Evolutionary conservation across 1,140 invertebrate species (phyloP).

Genomic region (Pinna nobilis): DNA sequence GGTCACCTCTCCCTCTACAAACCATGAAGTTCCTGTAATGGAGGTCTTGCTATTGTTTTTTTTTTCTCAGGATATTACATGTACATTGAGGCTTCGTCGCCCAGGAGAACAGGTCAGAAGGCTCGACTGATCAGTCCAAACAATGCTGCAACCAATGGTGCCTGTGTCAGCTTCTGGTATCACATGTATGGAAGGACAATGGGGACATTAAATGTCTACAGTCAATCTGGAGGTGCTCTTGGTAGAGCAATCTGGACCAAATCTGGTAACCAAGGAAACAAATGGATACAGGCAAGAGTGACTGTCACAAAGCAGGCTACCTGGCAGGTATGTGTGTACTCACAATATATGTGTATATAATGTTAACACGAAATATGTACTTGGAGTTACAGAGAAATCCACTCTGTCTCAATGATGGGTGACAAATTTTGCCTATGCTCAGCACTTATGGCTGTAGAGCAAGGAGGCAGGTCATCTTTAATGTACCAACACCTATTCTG

Average conservation of each 20-base stretch:
- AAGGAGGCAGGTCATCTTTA: too few relatives aligned
- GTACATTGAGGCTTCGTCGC: slow-evolving; percentile 68
- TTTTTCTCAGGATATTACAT: slow-evolving; percentile 61
- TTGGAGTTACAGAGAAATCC: too few relatives aligned
- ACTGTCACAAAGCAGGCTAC: slow-evolving; percentile 48
- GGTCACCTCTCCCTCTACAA: too few relatives aligned
- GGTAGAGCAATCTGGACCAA: slow-evolving; percentile 55
- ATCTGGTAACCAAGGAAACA: slow-evolving; percentile 62
- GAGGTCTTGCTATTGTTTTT: neutral
- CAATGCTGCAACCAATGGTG: slow-evolving; percentile 41
- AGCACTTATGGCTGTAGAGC: too few relatives aligned
- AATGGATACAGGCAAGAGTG: slow-evolving; percentile 60
- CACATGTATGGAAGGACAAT: slow-evolving; percentile 65
- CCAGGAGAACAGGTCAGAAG: slow-evolving; percentile 53
- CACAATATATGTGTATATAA: neutral
- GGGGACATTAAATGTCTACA: slow-evolving; percentile 60
- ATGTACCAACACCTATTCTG: too few relatives aligned
- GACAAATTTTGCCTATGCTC: too few relatives aligned
- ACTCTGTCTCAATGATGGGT: too few relatives aligned
- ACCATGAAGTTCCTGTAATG: too few relatives aligned
- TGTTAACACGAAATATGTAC: too few relatives aligned
- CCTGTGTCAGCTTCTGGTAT: slow-evolving; percentile 67
- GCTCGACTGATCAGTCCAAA: slow-evolving; percentile 50
- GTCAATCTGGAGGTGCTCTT: slow-evolving; percentile 27
- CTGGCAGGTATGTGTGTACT: slow-evolving; percentile 47